Percentiles rank a stretch among this genome's conserved stretches.
Evolutionary conservation across 2,888 invertebrate genomes (phyloP).

Genomic region (Drosophila melanosoma): DNA sequence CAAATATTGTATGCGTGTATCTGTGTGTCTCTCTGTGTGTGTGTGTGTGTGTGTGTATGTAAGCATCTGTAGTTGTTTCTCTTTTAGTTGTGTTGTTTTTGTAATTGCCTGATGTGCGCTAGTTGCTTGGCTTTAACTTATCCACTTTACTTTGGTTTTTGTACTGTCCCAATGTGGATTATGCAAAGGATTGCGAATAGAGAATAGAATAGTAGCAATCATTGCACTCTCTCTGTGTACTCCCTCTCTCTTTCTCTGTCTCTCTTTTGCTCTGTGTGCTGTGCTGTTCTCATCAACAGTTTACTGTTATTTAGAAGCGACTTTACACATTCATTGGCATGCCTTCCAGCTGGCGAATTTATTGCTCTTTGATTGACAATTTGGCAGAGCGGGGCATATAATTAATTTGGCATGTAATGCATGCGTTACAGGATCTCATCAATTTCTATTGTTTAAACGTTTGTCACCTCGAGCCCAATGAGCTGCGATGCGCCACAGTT

Average conservation of each 20-base stretch:
- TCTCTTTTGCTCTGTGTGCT: background rate
- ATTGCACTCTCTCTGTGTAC: conserved; percentile 13
- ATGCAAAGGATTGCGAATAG: conserved; percentile 16
- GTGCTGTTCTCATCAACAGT: conserved; percentile 5
- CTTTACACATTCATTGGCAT: conserved; percentile 22
- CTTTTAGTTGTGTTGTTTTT: conserved; percentile 50
- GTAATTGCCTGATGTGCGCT: conserved; percentile 62
- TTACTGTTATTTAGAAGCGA: conserved; percentile 43
- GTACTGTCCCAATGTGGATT: conserved; percentile 28
- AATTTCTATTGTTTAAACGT: conserved; percentile 78
- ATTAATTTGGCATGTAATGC: conserved; percentile 79
- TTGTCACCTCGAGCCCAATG: conserved; percentile 64
- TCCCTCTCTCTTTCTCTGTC: rapidly evolving
- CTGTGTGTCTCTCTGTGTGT: conserved; percentile 9
- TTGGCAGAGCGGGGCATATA: conserved; percentile 58
- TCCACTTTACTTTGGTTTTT: conserved; percentile 15
- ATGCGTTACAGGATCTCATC: conserved; percentile 77
- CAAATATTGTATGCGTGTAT: conserved; percentile 41
- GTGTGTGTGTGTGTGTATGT: conserved; percentile 31
- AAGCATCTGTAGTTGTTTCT: conserved; percentile 56
- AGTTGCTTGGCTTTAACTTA: conserved; percentile 59
- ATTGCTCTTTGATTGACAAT: conserved; percentile 78
- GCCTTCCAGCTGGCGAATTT: conserved; percentile 53
- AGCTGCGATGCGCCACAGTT: conserved; percentile 50
- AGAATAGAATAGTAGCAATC: conserved; percentile 20